phyloP scores from a whole-genome alignment of 2,888 invertebrate genomes.

The Ditylenchus weischeri region DNA sequence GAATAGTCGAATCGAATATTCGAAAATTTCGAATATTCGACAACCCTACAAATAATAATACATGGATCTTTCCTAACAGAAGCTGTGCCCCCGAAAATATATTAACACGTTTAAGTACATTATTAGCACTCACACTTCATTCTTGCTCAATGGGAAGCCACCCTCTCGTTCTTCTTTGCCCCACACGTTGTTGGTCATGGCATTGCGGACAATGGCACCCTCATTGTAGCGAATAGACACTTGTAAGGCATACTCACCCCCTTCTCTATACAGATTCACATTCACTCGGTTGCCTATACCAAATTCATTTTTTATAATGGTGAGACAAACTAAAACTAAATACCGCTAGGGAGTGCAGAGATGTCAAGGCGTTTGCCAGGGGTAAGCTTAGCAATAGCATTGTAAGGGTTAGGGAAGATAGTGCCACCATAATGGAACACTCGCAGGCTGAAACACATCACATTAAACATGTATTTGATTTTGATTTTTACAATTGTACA shows the following conservation, averaged over 20 bases:
- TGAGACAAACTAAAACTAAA: not conserved
- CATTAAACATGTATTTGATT: too few species aligned
- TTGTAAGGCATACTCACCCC: slow-evolving; percentile 55
- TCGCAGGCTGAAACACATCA: slow-evolving; percentile 31
- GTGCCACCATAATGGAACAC: slow-evolving; percentile 57
- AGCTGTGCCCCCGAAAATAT: too few species aligned
- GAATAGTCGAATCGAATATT: too few species aligned
- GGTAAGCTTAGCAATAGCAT: slow-evolving; percentile 51
- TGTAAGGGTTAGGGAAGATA: slow-evolving; percentile 54
- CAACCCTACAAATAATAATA: too few species aligned
- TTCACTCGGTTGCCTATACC: slow-evolving; percentile 52
- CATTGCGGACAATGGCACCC: slow-evolving; percentile 56
- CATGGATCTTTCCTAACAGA: slow-evolving; percentile 3
- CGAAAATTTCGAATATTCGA: too few species aligned
- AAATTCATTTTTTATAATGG: not conserved
- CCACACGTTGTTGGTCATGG: slow-evolving; percentile 53
- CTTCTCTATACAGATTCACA: slow-evolving; percentile 53
- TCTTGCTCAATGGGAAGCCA: slow-evolving; percentile 48
- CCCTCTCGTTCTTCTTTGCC: slow-evolving; percentile 58
- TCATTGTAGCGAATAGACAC: slow-evolving; percentile 56
- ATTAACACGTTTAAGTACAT: not conserved
- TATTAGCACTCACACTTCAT: slow-evolving; percentile 43
- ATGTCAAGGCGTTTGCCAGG: slow-evolving; percentile 56
- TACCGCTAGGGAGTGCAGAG: slow-evolving; percentile 52
- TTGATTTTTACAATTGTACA: too few species aligned